Conservation (phyloP, 2,797 vertebrate species). For the Cyprinella venusta region DNA sequence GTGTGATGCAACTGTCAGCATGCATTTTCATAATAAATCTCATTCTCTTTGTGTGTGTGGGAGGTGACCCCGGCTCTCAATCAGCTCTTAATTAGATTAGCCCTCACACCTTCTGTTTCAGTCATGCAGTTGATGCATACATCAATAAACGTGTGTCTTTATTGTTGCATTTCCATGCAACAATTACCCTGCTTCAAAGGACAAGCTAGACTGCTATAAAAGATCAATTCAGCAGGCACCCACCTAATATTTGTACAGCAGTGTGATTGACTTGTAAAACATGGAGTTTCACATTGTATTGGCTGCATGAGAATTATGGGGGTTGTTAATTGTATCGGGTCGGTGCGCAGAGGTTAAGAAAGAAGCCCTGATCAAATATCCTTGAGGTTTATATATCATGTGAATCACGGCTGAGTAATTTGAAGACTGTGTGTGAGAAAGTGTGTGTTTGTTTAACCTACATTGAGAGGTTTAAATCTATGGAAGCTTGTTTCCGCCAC, state of each 20-base stretch:
- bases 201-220: background rate
- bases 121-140: background rate
- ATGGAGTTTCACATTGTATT: slow-evolving; percentile 33
- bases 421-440: background rate
- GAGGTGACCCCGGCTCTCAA: slow-evolving; percentile 18
- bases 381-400: background rate
- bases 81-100: slow-evolving; percentile 33
- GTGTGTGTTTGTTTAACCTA: background rate
- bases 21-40: background rate
- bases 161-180: background rate
- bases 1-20: background rate
- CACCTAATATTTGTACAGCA: slow-evolving; percentile 31
- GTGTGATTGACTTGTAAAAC: slow-evolving; percentile 41
- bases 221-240: slow-evolving; percentile 12
- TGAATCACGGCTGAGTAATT: background rate
- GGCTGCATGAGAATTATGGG: slow-evolving; percentile 25
- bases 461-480: too few relatives aligned
- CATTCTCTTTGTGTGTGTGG: background rate
- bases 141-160: background rate
- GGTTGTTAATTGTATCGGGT: slow-evolving; percentile 17
- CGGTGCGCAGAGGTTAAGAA: background rate
- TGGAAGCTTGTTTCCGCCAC: too few relatives aligned
- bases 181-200: slow-evolving; percentile 6
- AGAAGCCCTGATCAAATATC: slow-evolving; percentile 18
- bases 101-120: slow-evolving; percentile 21